These are phyloP conservation scores for Poecilia velifera DNA, from an alignment of 2,797 vertebrate species.

Conservation along the genomic window DNA sequence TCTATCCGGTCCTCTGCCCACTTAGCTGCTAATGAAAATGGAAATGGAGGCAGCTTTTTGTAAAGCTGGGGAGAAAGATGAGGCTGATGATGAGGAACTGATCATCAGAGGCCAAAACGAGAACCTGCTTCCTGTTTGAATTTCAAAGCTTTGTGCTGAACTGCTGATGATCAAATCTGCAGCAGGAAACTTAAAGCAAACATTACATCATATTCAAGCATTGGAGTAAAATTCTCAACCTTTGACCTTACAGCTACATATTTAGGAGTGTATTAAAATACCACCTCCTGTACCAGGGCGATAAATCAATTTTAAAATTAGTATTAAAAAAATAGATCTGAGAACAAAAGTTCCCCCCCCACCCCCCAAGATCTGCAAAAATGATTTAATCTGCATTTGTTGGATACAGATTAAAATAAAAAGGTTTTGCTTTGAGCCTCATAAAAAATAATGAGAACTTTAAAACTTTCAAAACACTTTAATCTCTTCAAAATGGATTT, in stretches of 20 bases:
- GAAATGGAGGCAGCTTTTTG: conserved; percentile 2
- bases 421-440: neutral
- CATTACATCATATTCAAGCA: neutral
- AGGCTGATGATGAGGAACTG: conserved; percentile 35
- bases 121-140: conserved; percentile 55
- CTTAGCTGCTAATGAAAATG: conserved; percentile 38
- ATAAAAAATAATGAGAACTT: neutral
- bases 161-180: neutral
- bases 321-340: neutral
- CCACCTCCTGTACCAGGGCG: no score
- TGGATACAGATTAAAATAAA: neutral
- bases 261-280: neutral
- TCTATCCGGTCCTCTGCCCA: conserved; percentile 22
- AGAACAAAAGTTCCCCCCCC: neutral
- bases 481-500: neutral
- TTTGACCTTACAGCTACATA: neutral
- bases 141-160: conserved; percentile 28
- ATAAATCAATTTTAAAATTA: no score
- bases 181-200: neutral
- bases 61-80: conserved; percentile 3
- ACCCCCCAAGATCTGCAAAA: neutral
- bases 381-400: neutral
- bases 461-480: neutral
- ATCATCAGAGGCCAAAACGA: conserved; percentile 30
- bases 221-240: neutral